Evolutionary conservation across 2,797 vertebrate genomes (phyloP).

Genomic region (Falco berigora): DNA sequence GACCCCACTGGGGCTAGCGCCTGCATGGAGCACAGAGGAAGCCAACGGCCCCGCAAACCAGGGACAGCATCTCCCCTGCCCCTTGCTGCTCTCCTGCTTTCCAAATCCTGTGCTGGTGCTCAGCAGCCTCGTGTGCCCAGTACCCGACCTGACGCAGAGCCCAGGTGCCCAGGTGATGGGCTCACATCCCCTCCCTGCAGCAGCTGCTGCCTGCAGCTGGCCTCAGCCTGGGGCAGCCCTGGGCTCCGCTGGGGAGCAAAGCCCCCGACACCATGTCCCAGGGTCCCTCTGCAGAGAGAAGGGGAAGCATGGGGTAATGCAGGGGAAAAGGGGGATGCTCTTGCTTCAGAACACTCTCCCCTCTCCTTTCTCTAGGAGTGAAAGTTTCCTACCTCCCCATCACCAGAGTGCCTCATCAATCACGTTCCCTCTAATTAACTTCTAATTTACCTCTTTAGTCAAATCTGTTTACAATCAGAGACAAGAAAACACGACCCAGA

Average conservation of each 20-base stretch:
- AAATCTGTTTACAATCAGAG: slow-evolving; percentile 71
- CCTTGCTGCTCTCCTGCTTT: background rate
- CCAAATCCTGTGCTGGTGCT: background rate
- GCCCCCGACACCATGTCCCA: fast-evolving
- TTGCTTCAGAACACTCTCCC: background rate
- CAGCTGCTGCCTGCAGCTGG: background rate
- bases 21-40: background rate
- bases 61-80: background rate
- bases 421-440: slow-evolving; percentile 73
- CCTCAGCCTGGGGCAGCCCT: background rate
- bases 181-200: background rate
- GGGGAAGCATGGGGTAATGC: fast-evolving
- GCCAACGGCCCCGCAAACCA: fast-evolving
- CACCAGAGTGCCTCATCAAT: slow-evolving; percentile 65
- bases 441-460: slow-evolving; percentile 76
- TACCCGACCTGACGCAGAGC: fast-evolving
- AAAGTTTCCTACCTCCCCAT: slow-evolving; percentile 35
- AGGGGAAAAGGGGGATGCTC: fast-evolving
- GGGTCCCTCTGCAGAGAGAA: background rate
- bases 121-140: fast-evolving
- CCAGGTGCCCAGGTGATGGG: background rate
- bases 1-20: fast-evolving
- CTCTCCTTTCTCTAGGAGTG: background rate
- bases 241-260: background rate
- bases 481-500: slow-evolving; percentile 45